Base-by-base conservation (phyloP, 1,140 invertebrate species). In the Calycopis cecrops region DNA sequence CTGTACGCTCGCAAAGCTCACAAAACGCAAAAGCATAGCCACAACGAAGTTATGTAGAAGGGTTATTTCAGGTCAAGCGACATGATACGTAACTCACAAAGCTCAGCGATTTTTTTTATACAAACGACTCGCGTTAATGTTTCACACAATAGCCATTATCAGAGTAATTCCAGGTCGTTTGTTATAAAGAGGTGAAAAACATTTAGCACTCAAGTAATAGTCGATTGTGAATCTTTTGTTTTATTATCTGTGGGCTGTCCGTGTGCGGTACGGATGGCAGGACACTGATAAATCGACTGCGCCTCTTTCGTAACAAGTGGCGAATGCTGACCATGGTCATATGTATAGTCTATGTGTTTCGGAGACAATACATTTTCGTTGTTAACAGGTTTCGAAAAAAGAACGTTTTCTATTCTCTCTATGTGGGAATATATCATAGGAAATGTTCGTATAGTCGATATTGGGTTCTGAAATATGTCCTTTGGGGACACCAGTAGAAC, bases 231-330 rank as follows among this genome's bases (percentile, higher is more conserved):
- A 48, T 49, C 53, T 60, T 55, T 60, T 60, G 58, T 60, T 60
- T 55, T 60, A 60, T 60, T 60, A 60, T 60, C 58, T 55, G 51
- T 38, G 48, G 57, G 38, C 55, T 50, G 48, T 57, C 49, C 42
- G 21, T 28, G 58, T 56, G 53, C 59, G 33, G 52, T 11, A 47
- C 52, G 56, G 56, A 44, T 12, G 17, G 63, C 48, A 59, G 57
- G 38, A 56, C 35, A 53, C 40, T 61, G 59, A 67, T 60, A 67
- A 67, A 67, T 67, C 48, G 64, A 59, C 64, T 58, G 12, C 10
- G 37, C 49, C 53, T 53, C 48, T 50, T 53, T 34, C 48, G 52
- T 42, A 42, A 53, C 52, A 53, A 53, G 52, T 53, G 50, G 50
- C 50, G 52, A 44, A 9, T 37, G 52, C 38, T 53, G 52, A 53